A percentile compares a stretch with the other conserved stretches of the same genome.
Conservation (phyloP, 1,140 invertebrate species). For the Bursaphelenchus mucronatus region DNA sequence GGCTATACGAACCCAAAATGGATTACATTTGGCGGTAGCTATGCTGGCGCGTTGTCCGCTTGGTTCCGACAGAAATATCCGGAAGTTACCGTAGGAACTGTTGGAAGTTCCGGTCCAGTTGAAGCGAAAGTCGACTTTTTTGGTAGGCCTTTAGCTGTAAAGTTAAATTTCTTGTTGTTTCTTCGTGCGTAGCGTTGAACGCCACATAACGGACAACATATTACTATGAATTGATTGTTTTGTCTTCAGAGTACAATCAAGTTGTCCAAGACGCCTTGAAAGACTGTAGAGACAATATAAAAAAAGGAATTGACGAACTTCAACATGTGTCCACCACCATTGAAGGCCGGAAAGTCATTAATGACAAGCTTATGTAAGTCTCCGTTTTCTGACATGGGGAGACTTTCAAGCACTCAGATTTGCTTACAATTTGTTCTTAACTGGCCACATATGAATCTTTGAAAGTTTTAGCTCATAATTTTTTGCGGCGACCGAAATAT, state of each 20-base stretch:
- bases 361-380: too few relatives aligned
- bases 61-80: constrained; percentile 86
- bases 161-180: not conserved
- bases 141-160: constrained; percentile 23
- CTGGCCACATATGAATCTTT: too few relatives aligned
- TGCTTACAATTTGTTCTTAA: too few relatives aligned
- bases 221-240: not conserved
- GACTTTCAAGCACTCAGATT: too few relatives aligned
- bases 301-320: constrained; percentile 21
- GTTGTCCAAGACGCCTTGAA: constrained; percentile 30
- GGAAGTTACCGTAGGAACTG: constrained; percentile 74
- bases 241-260: constrained; percentile 35
- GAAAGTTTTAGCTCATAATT: too few relatives aligned
- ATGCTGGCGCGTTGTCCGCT: constrained; percentile 71
- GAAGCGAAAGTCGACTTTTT: constrained; percentile 76
- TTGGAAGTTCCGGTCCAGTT: constrained; percentile 82
- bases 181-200: not conserved
- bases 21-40: constrained; percentile 87
- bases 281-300: constrained; percentile 23
- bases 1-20: constrained; percentile 67
- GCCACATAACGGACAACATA: not conserved
- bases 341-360: constrained; percentile 22
- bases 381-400: too few relatives aligned
- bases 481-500: too few relatives aligned
- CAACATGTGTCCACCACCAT: constrained; percentile 33